Percentiles rank a stretch among this genome's conserved stretches.
phyloP scores from a whole-genome alignment of 2,888 invertebrate species.

The Ommatoiulus sabulosus region DNA sequence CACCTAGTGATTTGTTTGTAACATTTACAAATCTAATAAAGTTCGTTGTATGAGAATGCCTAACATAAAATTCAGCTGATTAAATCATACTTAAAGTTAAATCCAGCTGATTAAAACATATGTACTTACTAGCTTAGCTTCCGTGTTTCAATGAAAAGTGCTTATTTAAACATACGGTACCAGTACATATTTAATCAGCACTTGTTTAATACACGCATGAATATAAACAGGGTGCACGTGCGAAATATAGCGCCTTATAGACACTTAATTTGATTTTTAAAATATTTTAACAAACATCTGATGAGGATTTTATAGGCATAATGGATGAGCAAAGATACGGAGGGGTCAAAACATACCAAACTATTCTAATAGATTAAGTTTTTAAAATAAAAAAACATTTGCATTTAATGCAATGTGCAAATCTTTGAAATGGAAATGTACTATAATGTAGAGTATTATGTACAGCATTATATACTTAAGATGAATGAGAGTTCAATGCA shows the following conservation, averaged over 20 bases:
- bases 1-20: too few relatives aligned
- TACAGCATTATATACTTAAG: background rate
- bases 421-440: background rate
- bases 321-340: background rate
- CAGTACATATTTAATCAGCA: constrained; percentile 39
- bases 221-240: background rate
- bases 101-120: too few relatives aligned
- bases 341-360: background rate
- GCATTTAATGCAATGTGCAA: background rate
- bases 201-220: background rate
- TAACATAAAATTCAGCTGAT: too few relatives aligned
- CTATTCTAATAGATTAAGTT: background rate
- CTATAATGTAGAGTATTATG: background rate
- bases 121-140: background rate
- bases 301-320: background rate
- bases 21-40: background rate
- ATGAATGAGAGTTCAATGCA: background rate
- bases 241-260: background rate
- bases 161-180: background rate
- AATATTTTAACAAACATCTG: background rate
- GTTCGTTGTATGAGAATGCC: background rate
- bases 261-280: background rate
- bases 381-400: background rate
- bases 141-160: background rate
- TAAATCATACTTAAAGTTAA: too few relatives aligned